Percentiles rank a stretch among this genome's conserved stretches.
Evolutionary conservation across 2,797 vertebrate genomes (phyloP).

Genomic region (Huso huso): DNA sequence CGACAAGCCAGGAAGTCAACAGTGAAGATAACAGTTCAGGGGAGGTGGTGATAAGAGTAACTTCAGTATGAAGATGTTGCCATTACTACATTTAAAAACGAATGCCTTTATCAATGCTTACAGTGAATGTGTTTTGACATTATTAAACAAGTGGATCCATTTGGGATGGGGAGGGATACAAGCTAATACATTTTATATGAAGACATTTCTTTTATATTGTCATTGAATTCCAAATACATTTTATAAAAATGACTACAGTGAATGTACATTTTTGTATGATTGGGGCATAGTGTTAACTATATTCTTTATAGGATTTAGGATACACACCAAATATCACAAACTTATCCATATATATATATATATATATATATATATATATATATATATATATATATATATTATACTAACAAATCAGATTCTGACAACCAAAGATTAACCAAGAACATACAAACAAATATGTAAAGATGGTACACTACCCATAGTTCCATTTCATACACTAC

Average conservation of each 20-base stretch:
- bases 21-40: conserved; percentile 68
- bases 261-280: no score
- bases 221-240: conserved; percentile 65
- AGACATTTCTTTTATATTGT: conserved; percentile 55
- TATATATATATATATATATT: no score
- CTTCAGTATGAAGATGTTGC: conserved; percentile 66
- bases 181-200: conserved; percentile 6
- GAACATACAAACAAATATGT: no score
- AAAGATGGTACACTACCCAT: no score
- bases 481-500: no score
- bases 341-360: no score
- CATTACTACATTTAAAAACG: neutral
- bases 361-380: no score
- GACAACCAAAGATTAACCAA: no score
- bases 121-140: neutral
- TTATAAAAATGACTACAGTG: conserved; percentile 34
- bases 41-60: conserved; percentile 81
- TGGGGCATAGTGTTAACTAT: no score
- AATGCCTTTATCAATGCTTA: neutral
- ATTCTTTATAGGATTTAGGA: no score
- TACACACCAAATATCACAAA: no score
- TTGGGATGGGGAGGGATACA: conserved; percentile 5
- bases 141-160: neutral
- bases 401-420: no score
- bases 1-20: conserved; percentile 57